Percentiles rank a stretch among this genome's conserved stretches.
Conservation (phyloP, 2,797 vertebrate species). For the Cyprinodon diabolis region DNA sequence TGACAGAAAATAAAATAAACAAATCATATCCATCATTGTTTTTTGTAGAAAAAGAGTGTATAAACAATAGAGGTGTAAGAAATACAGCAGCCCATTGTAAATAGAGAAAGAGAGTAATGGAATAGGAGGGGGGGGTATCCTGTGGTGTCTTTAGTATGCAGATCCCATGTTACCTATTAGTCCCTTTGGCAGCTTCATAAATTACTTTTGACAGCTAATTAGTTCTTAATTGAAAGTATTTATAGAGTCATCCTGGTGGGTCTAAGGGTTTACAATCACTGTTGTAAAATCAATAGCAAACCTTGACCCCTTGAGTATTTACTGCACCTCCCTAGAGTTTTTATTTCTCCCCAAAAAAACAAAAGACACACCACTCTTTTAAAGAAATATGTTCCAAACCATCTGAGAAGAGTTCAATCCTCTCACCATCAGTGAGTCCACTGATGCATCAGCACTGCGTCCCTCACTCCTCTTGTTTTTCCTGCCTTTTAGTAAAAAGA, state of each 20-base stretch:
- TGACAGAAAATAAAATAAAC: no score
- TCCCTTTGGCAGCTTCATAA: conserved; percentile 38
- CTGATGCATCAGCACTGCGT: conserved; percentile 18
- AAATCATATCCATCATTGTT: not conserved
- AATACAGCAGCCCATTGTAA: not conserved
- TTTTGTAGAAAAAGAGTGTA: not conserved
- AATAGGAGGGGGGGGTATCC: not conserved
- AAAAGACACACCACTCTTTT: not conserved
- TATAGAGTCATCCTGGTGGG: conserved; percentile 15
- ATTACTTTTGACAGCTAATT: conserved; percentile 53
- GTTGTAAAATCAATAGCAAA: not conserved
- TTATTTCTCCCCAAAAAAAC: not conserved
- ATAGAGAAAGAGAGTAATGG: not conserved
- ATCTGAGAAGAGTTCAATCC: conserved; percentile 8
- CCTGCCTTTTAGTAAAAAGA: conserved; percentile 23
- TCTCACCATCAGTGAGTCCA: conserved; percentile 5
- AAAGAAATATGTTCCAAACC: not conserved
- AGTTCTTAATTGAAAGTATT: conserved; percentile 36
- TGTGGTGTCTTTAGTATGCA: conserved; percentile 33
- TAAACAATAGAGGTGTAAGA: not conserved
- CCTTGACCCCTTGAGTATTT: not conserved
- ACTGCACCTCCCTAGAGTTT: not conserved
- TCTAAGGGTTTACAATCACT: conserved; percentile 11
- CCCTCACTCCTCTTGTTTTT: conserved; percentile 20
- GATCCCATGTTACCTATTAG: conserved; percentile 39